Percentiles rank a stretch among this genome's conserved stretches.
phyloP scores from a whole-genome alignment of 2,888 invertebrate species.

The Eristalinus sepulchralis region DNA sequence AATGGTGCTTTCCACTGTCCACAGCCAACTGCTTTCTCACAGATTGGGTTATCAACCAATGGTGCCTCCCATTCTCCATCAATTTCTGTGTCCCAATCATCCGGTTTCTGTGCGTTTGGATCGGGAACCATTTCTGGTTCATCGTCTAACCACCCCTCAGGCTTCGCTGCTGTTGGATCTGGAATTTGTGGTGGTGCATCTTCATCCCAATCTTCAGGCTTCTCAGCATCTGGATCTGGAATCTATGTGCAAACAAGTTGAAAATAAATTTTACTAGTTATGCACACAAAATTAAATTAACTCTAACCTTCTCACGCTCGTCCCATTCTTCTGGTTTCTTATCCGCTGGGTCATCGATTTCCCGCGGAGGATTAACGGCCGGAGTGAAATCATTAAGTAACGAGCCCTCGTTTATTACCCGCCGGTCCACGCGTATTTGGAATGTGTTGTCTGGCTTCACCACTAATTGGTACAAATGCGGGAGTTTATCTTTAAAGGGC shows the following conservation, averaged over 20 bases:
- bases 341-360: constrained; percentile 95
- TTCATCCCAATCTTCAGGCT: constrained; percentile 99
- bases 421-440: constrained; percentile 91
- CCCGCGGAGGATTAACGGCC: constrained; percentile 95
- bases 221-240: constrained; percentile 91
- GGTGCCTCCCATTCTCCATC: constrained; percentile 99
- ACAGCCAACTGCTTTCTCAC: constrained; percentile 91
- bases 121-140: constrained; percentile 94
- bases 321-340: constrained; percentile 96
- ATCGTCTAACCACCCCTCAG: constrained; percentile 95
- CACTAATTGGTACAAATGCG: constrained; percentile 92
- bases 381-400: constrained; percentile 95
- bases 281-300: neutral
- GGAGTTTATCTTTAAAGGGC: constrained; percentile 94
- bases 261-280: constrained; percentile 5
- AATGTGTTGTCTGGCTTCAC: constrained; percentile 90
- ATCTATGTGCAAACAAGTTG: constrained; percentile 82
- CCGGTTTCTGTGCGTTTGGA: constrained; percentile 91
- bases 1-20: constrained; percentile 93
- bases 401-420: constrained; percentile 91
- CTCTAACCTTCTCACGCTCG: constrained; percentile 88
- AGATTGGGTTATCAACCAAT: constrained; percentile 93
- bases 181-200: constrained; percentile 93
- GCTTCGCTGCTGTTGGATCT: constrained; percentile 91
- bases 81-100: constrained; percentile 99